A percentile compares a stretch with the other conserved stretches of the same genome.
Conservation (phyloP, 2,113 vertebrate genomes). For the Neomonachus schauinslandi region DNA sequence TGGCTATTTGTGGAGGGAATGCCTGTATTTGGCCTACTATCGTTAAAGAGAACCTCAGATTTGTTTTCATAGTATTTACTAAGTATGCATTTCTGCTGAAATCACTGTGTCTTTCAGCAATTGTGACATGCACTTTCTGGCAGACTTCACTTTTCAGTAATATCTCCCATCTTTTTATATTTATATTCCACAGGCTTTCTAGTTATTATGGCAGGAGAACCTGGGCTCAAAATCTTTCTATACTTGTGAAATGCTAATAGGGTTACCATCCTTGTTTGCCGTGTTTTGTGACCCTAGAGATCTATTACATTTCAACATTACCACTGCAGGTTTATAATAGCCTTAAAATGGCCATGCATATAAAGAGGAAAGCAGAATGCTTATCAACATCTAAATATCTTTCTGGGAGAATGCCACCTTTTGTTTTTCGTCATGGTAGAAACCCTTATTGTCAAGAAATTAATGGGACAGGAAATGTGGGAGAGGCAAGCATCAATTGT, state of each 20-base stretch:
- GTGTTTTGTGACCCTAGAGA: not conserved
- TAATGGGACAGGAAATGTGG: not conserved
- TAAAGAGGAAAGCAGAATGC: not conserved
- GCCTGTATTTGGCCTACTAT: not conserved
- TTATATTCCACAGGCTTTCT: not conserved
- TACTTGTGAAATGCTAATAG: not conserved
- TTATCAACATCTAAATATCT: not conserved
- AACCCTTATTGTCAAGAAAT: not conserved
- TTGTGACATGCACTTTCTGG: not conserved
- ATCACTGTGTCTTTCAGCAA: not conserved
- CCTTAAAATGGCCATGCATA: not conserved
- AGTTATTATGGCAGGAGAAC: not conserved
- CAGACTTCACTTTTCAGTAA: not conserved
- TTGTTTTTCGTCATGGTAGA: not conserved
- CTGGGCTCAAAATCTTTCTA: not conserved
- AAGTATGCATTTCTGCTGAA: not conserved
- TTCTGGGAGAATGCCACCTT: not conserved
- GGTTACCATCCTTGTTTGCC: not conserved
- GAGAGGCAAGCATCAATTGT: not conserved
- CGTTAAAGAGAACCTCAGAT: not conserved
- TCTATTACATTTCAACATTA: not conserved
- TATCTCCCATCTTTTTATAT: not conserved
- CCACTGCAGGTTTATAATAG: not conserved
- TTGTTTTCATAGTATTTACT: not conserved
- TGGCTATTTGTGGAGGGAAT: not conserved